Percentiles rank a stretch among this genome's conserved stretches.
These are phyloP conservation scores for Caenorhabditis tropicalis DNA, from an alignment of 1,140 invertebrate genomes.

Conservation along the genomic window DNA sequence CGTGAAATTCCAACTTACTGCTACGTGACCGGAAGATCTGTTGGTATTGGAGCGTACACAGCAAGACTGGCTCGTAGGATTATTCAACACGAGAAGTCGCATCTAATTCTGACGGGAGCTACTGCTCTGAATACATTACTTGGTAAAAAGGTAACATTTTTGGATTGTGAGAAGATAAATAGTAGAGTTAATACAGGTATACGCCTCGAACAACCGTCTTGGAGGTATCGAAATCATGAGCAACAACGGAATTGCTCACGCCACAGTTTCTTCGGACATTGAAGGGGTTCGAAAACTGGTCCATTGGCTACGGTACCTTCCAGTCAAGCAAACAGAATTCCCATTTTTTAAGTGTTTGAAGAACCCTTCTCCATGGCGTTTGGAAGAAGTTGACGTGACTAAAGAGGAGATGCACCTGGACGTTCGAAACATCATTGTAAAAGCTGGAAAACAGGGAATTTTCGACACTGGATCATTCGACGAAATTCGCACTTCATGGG, in stretches of 20 bases:
- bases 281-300: conserved; percentile 89
- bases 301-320: conserved; percentile 78
- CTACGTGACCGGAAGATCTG: conserved; percentile 93
- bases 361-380: neutral
- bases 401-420: conserved; percentile 7
- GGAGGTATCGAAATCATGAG: conserved; percentile 96
- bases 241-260: conserved; percentile 93
- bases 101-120: conserved; percentile 96
- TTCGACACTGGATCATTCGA: conserved; percentile 89
- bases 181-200: conserved; percentile 76
- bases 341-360: neutral
- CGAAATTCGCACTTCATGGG: conserved; percentile 96
- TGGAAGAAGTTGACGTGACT: neutral
- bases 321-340: conserved; percentile 59
- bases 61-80: conserved; percentile 89
- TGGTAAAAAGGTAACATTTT: conserved; percentile 75
- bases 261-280: conserved; percentile 85
- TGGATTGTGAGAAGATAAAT: neutral
- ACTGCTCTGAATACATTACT: conserved; percentile 91
- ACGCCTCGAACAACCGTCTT: conserved; percentile 97
- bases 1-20: conserved; percentile 93
- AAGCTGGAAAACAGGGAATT: conserved; percentile 80
- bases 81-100: conserved; percentile 92
- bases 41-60: conserved; percentile 96
- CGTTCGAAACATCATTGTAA: neutral